These are phyloP conservation scores for Papilio gigon DNA, from an alignment of 2,888 invertebrate species.

Conservation along the genomic window DNA sequence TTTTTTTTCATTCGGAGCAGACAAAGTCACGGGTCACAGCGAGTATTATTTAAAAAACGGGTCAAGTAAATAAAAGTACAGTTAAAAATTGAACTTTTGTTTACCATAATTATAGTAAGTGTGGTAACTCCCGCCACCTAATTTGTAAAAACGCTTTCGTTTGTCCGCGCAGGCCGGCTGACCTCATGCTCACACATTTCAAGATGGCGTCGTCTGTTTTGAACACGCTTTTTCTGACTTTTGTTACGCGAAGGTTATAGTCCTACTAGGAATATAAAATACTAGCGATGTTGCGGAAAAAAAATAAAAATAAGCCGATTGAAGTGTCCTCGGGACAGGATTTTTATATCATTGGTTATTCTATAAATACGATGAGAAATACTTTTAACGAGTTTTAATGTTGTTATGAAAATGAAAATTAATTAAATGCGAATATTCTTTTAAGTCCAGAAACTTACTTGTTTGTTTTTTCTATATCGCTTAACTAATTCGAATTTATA, in stretches of 20 bases:
- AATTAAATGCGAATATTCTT: too few species aligned
- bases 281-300: neutral
- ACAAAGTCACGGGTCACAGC: too few species aligned
- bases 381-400: too few species aligned
- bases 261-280: neutral
- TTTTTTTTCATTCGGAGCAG: too few species aligned
- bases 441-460: too few species aligned
- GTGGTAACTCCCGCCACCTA: constrained; percentile 21
- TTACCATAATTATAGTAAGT: constrained; percentile 15
- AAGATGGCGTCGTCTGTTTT: constrained; percentile 35
- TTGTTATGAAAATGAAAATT: too few species aligned
- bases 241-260: constrained; percentile 9
- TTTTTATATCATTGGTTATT: too few species aligned
- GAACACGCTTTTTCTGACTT: constrained; percentile 24
- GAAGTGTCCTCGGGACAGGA: too few species aligned
- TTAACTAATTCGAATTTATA: neutral
- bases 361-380: too few species aligned
- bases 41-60: neutral
- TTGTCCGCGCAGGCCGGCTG: constrained; percentile 37
- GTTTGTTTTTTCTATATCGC: neutral
- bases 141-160: constrained; percentile 34
- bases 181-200: constrained; percentile 37
- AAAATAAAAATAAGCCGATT: too few species aligned
- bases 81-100: neutral
- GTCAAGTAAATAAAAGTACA: neutral